Conservation (phyloP, 23 tunicate genomes). For the Clavelina lepadiformis region DNA sequence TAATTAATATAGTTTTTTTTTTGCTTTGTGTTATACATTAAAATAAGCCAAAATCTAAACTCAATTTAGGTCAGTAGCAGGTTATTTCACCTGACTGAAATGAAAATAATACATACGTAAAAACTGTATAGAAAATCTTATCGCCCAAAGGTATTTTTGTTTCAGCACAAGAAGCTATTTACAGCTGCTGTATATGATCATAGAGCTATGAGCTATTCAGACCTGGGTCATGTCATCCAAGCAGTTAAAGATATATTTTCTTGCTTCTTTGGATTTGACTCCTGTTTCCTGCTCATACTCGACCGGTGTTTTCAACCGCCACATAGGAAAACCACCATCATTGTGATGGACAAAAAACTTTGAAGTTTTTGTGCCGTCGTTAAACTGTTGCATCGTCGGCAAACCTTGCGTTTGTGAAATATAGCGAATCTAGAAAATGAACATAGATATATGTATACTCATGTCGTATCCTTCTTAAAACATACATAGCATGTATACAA, state of each 20-base stretch:
- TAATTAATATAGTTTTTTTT: too few species aligned
- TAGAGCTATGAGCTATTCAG: too few species aligned
- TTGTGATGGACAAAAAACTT: constrained; percentile 69
- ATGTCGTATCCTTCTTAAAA: not conserved
- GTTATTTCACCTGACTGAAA: too few species aligned
- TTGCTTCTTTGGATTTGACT: constrained; percentile 84
- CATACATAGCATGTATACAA: not conserved
- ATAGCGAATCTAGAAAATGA: constrained; percentile 95
- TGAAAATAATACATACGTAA: too few species aligned
- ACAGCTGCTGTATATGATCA: too few species aligned
- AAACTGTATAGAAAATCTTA: too few species aligned
- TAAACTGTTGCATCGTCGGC: constrained; percentile 72
- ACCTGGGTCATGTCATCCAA: constrained; percentile 93
- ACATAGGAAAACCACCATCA: constrained; percentile 61
- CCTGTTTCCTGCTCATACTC: constrained; percentile 78
- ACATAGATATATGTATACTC: not conserved
- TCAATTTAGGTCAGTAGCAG: too few species aligned
- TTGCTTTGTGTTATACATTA: too few species aligned
- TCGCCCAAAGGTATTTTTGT: too few species aligned
- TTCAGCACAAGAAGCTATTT: too few species aligned
- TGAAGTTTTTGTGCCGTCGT: constrained; percentile 86
- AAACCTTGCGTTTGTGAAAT: constrained; percentile 93
- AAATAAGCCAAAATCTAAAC: too few species aligned
- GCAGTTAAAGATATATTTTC: constrained; percentile 92
- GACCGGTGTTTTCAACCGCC: constrained; percentile 72